Base-by-base conservation (phyloP, 2,888 invertebrate genomes). In the Diarsia brunnea region DNA sequence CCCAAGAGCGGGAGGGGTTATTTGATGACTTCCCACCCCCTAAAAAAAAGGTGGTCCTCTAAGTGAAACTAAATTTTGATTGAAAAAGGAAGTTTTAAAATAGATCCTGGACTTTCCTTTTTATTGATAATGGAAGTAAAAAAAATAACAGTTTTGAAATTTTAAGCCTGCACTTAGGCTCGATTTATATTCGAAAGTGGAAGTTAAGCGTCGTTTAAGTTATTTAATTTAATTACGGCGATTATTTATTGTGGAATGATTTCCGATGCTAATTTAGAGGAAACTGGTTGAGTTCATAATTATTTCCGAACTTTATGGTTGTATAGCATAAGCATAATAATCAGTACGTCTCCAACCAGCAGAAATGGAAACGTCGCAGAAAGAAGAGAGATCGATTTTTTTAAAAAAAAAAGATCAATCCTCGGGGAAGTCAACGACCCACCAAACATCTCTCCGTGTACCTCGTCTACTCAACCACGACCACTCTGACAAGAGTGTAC, bases 241-340 rank as follows among this genome's bases (percentile, higher is more conserved):
- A 58, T 85, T 76, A 73, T 43, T 85, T 76, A 76, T 49, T 58
- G n/a, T 12, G 16, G n/a, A 81, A 67, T 64, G 1, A 65, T 69
- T 85, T 64, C 61, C 45, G 38, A 66, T 1, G 21, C 8, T 61
- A 58, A 61, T 69, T 66, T 12, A 12, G 4, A 5, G 38, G 12
- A 64, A 84, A 68, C 47, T 69, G 1, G 19, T 60, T 53, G 4
- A 61, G 53, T 61, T 47, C 4, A 16, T 27, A 38, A n/a, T 38
- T 61, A 65, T 19, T 0, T 11, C 16, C 16, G 27, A 58, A 16
- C 3, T 14, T 27, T 14, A 24, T n/a, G n/a, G 5, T 24, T 16
- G 1, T 16, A 16, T 58, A 27, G 55, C 2, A 16, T 16, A 27
- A 58, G 24, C 2, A 58, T 16, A 16, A 58, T 19, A 38, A 8